phyloP scores from a whole-genome alignment of 92 coral and sea anemone species.

The Zoanthus sociatus region DNA sequence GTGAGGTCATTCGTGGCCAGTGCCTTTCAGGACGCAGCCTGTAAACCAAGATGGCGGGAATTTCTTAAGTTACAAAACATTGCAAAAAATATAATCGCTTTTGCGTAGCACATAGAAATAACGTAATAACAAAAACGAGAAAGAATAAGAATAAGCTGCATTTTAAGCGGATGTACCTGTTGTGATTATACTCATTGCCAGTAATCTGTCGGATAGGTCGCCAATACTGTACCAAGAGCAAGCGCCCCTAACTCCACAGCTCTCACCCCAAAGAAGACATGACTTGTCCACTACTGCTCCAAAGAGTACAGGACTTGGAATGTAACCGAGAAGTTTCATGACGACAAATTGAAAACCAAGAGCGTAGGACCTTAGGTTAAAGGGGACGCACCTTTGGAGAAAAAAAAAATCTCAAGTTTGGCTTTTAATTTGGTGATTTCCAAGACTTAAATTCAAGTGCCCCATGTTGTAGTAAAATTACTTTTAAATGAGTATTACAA shows the following conservation, averaged over 20 bases:
- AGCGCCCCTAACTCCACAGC: conserved; percentile 59
- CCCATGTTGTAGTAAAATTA: neutral
- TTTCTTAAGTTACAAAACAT: no score
- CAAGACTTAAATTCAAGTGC: neutral
- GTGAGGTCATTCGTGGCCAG: no score
- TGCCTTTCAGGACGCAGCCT: no score
- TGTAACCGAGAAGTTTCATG: conserved; percentile 58
- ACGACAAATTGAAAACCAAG: conserved; percentile 63
- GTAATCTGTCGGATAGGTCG: conserved; percentile 22
- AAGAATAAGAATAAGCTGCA: no score
- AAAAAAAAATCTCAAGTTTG: neutral
- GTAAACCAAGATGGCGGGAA: no score
- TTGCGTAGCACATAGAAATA: no score
- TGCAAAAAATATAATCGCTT: no score
- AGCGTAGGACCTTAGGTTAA: conserved; percentile 66
- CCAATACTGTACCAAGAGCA: conserved; percentile 48
- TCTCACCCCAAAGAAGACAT: conserved; percentile 62
- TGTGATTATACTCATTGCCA: conserved; percentile 3
- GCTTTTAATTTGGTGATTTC: neutral
- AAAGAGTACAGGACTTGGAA: conserved; percentile 69
- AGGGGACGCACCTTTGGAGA: conserved; percentile 55
- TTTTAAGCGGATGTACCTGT: neutral
- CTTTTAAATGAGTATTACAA: neutral
- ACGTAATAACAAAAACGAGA: no score
- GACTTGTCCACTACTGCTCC: conserved; percentile 68